A percentile compares a stretch with the other conserved stretches of the same genome.
These are phyloP conservation scores for Syrrhaptes paradoxus DNA, from an alignment of 2,113 vertebrate species.

Conservation along the genomic window DNA sequence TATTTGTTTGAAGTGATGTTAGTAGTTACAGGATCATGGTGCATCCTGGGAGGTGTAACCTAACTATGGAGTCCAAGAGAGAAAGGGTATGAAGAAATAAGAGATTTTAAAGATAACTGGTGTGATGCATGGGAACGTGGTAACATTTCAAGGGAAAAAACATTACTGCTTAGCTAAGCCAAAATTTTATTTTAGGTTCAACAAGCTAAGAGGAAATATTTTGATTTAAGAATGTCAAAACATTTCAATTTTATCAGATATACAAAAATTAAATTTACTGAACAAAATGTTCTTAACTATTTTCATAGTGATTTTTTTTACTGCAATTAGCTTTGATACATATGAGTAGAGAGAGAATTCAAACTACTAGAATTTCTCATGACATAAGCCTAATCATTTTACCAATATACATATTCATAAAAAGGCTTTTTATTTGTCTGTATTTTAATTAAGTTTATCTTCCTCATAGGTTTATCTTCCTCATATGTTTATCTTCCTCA, in stretches of 20 bases:
- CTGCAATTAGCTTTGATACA: neutral
- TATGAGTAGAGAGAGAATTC: neutral
- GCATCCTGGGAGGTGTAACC: neutral
- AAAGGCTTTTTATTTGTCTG: neutral
- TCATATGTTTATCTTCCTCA: neutral
- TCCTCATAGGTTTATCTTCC: neutral
- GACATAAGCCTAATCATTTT: neutral
- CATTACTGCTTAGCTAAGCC: neutral
- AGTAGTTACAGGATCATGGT: neutral
- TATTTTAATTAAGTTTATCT: neutral
- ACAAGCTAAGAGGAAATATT: neutral
- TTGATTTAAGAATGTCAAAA: constrained; percentile 17
- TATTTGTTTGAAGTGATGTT: neutral
- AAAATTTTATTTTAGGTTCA: constrained; percentile 24
- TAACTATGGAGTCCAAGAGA: neutral
- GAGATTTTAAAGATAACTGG: neutral
- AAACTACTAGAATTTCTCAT: neutral
- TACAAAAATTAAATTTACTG: constrained; percentile 29
- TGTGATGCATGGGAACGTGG: neutral
- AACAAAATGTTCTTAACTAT: neutral
- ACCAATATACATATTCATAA: neutral
- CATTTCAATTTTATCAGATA: constrained; percentile 38
- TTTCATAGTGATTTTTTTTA: neutral
- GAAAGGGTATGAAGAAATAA: neutral
- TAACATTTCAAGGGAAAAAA: neutral